These are phyloP conservation scores for Lepilemur ruficaudatus DNA, from an alignment of 2,797 vertebrate genomes.

Conservation along the genomic window DNA sequence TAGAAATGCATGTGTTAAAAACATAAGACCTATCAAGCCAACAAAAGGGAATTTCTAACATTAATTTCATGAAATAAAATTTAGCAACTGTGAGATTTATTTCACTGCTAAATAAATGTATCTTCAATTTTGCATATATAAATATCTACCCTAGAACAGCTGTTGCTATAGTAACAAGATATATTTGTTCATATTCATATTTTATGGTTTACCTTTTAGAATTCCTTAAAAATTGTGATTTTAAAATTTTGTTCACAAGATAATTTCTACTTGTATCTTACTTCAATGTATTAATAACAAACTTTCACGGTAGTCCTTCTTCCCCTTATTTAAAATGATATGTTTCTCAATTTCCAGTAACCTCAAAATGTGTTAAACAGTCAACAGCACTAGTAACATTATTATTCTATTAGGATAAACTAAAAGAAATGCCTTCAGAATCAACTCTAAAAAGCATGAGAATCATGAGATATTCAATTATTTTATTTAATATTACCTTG, in stretches of 20 bases:
- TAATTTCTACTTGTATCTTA: slow-evolving; percentile 56
- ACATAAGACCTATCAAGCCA: slow-evolving; percentile 59
- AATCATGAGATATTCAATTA: slow-evolving; percentile 52
- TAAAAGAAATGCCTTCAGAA: slow-evolving; percentile 53
- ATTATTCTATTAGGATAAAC: slow-evolving; percentile 39
- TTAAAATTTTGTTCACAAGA: slow-evolving; percentile 65
- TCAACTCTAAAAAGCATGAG: slow-evolving; percentile 60
- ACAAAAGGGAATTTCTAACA: slow-evolving; percentile 60
- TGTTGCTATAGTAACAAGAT: slow-evolving; percentile 84
- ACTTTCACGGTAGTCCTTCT: background rate
- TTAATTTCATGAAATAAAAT: slow-evolving; percentile 51
- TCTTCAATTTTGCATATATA: slow-evolving; percentile 78
- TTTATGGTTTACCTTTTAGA: slow-evolving; percentile 73
- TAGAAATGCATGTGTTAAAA: slow-evolving; percentile 61
- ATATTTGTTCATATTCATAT: slow-evolving; percentile 78
- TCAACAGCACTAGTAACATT: background rate
- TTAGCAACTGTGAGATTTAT: slow-evolving; percentile 55
- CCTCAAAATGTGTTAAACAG: slow-evolving; percentile 25
- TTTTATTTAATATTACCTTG: slow-evolving; percentile 89
- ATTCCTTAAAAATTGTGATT: slow-evolving; percentile 59
- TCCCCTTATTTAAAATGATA: background rate
- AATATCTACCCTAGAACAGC: slow-evolving; percentile 75
- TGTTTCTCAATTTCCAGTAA: slow-evolving; percentile 38
- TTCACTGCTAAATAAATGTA: slow-evolving; percentile 78
- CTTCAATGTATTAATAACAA: slow-evolving; percentile 20